These are phyloP conservation scores for Folsomia candida DNA, from an alignment of 2,888 invertebrate genomes.

Conservation along the genomic window DNA sequence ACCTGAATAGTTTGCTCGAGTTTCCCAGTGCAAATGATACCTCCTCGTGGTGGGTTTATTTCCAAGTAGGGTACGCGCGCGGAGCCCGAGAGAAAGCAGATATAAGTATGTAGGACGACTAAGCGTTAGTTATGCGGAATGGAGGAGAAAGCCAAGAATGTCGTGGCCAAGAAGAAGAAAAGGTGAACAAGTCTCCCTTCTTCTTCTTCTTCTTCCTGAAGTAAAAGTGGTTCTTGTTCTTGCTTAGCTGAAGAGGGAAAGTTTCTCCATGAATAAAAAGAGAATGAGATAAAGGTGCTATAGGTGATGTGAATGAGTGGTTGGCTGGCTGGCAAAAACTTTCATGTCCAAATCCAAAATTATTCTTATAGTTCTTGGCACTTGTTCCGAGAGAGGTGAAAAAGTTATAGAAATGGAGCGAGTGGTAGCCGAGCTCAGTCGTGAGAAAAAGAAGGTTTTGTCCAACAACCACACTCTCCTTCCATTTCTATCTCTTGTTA, in stretches of 20 bases:
- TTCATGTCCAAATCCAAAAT: slow-evolving; percentile 17
- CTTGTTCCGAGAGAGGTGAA: slow-evolving; percentile 7
- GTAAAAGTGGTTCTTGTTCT: neutral
- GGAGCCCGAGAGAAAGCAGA: neutral
- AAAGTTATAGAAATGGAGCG: slow-evolving; percentile 11
- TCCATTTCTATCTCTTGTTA: neutral
- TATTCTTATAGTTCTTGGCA: slow-evolving; percentile 20
- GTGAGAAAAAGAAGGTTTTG: neutral
- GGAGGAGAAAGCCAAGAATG: neutral
- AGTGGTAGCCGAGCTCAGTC: neutral
- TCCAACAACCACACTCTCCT: neutral
- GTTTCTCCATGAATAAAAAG: slow-evolving; percentile 43
- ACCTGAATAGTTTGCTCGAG: neutral
- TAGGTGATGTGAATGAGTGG: neutral
- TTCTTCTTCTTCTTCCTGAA: neutral
- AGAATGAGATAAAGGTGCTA: slow-evolving; percentile 18
- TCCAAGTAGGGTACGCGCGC: too few species aligned
- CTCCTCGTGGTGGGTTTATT: too few species aligned
- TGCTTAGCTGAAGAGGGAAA: slow-evolving; percentile 18
- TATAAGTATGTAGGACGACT: neutral
- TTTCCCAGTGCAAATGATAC: neutral
- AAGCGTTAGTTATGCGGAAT: neutral
- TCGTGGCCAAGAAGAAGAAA: neutral
- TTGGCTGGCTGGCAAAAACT: slow-evolving; percentile 1
- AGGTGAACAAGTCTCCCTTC: neutral